Conservation (phyloP, 64 coral and sea anemone species). For the Trachythela sp. region DNA sequence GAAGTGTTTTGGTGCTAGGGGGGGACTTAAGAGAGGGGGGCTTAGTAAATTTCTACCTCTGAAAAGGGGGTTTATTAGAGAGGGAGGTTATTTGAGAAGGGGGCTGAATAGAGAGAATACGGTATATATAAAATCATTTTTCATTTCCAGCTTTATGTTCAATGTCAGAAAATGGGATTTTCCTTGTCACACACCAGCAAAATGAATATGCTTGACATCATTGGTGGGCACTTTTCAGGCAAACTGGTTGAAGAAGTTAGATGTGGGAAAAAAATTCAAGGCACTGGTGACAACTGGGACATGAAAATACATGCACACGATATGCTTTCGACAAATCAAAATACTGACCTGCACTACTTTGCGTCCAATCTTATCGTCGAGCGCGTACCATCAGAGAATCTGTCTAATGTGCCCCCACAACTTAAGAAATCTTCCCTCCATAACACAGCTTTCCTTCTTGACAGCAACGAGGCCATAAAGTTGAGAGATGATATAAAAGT, state of each 20-base stretch:
- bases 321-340: slow-evolving; percentile 13
- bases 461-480: neutral
- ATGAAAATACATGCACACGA: slow-evolving; percentile 41
- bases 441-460: too few relatives aligned
- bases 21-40: too few relatives aligned
- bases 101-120: too few relatives aligned
- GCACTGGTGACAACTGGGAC: slow-evolving; percentile 67
- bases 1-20: too few relatives aligned
- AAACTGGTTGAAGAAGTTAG: slow-evolving; percentile 29
- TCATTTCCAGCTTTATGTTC: slow-evolving; percentile 36
- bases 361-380: too few relatives aligned
- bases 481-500: neutral
- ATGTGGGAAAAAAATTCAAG: slow-evolving; percentile 46
- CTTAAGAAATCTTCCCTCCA: too few relatives aligned
- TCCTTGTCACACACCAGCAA: slow-evolving; percentile 31
- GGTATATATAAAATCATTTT: too few relatives aligned
- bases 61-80: too few relatives aligned
- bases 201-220: slow-evolving; percentile 26
- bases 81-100: too few relatives aligned
- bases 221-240: slow-evolving; percentile 60
- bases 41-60: too few relatives aligned
- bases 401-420: too few relatives aligned
- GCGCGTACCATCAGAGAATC: too few relatives aligned
- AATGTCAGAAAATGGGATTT: slow-evolving; percentile 45
- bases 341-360: neutral